phyloP scores from a whole-genome alignment of 1,140 invertebrate genomes.

The Tenebrio molitor region DNA sequence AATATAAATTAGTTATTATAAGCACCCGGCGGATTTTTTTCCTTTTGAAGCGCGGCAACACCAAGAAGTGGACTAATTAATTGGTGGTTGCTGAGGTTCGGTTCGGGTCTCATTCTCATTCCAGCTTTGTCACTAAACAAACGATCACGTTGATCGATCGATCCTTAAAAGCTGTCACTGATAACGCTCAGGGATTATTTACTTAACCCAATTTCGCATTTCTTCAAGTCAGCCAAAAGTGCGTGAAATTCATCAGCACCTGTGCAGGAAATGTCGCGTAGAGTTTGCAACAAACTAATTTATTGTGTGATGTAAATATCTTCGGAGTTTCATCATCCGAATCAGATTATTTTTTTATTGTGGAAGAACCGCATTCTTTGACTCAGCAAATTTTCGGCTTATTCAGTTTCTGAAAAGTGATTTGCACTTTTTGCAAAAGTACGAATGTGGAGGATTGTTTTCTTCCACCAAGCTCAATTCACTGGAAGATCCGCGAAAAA shows the following conservation, averaged over 20 bases:
- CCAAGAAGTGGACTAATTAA: too few species aligned
- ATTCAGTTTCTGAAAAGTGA: not conserved
- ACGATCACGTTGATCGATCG: not conserved
- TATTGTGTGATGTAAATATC: conserved; percentile 1
- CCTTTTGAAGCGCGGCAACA: not conserved
- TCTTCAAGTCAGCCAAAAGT: too few species aligned
- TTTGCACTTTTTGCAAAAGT: not conserved
- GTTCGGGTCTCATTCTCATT: too few species aligned
- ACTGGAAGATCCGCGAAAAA: too few species aligned
- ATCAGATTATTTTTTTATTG: conserved; percentile 14
- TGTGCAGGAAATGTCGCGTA: conserved; percentile 8
- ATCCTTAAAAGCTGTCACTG: too few species aligned
- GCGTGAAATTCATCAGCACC: too few species aligned
- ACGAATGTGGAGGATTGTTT: not conserved
- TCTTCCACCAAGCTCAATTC: too few species aligned
- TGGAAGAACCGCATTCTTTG: conserved; percentile 32
- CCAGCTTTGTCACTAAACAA: too few species aligned
- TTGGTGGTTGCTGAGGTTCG: too few species aligned
- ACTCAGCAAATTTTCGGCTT: conserved; percentile 20
- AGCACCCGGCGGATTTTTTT: not conserved
- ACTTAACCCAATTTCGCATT: too few species aligned
- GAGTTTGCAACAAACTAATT: not conserved
- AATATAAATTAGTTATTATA: conserved; percentile 1
- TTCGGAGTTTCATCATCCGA: conserved; percentile 18
- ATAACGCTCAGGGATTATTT: too few species aligned